Evolutionary conservation across 2,888 invertebrate species (phyloP), one percentile per base, ranked within the genome.

Genomic region (Lutraria lutraria): DNA sequence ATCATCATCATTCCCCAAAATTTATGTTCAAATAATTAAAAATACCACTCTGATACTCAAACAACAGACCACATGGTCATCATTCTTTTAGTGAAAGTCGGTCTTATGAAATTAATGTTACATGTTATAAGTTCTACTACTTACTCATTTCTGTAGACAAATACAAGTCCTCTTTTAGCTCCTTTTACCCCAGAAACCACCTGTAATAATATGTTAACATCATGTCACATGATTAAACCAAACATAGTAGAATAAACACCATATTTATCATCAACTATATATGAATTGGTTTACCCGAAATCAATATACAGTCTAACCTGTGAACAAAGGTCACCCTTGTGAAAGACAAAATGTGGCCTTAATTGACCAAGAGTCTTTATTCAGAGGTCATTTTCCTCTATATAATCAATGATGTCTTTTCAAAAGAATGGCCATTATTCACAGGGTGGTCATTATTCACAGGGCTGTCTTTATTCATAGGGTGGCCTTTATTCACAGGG

Each of bases 121-220:
- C 21, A 31, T 76, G 21, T 81, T 53, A 81, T 10, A 81, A 2
- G 4, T 34, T 83, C 31, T 25, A 25, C n/a, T 31, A 82, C 82
- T 81, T 92, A 95, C 95, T 85, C 87, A 63, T 95, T 93, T 90
- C 94, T 95, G 93, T 95, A 96, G 10, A 96, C 96, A 94, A 96
- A 96, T 16, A 96, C 93, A 56, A 96, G 89, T 19, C 96, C 96
- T 86, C 94, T 88, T 87, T 94, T 94, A 1, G 96, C 94, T 21
- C 96, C 96, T 76, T 94, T 94, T 10, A 89, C 93, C 12, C 96
- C 96, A 43, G 95, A 93, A 19, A 93, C 91, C 34, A 95, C 95
- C 96, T 96, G 89, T 1, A 93, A 90, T 34, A 1, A 34, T 34
- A 34, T 21, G 29, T 34, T 31, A 34, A 34, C n/a, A 19, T 19